Conservation (phyloP, 2,888 invertebrate genomes). For the Heteromyza rotundicornis region DNA sequence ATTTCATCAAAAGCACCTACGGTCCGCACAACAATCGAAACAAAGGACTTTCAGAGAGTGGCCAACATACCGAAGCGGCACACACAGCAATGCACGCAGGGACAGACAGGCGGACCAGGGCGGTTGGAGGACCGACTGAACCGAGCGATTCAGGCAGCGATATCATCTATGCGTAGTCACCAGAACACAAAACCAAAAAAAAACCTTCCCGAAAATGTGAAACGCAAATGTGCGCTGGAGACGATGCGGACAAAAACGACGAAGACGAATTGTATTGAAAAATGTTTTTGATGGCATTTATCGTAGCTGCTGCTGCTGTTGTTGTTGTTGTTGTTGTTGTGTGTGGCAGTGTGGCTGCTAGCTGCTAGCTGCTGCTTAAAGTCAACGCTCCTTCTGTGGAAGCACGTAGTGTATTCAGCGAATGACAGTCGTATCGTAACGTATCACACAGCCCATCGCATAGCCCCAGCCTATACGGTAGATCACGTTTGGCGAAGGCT, state of each 20-base stretch:
- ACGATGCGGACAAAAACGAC: constrained; percentile 17
- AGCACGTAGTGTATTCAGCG: constrained; percentile 55
- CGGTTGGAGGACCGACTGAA: not conserved
- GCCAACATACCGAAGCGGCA: not conserved
- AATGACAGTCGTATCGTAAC: constrained; percentile 28
- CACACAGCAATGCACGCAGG: not conserved
- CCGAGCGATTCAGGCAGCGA: not conserved
- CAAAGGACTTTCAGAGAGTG: not conserved
- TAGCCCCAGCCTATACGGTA: constrained; percentile 55
- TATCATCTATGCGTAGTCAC: constrained; percentile 1
- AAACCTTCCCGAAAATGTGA: not conserved
- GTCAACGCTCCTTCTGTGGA: constrained; percentile 61
- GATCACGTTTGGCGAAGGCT: constrained; percentile 61
- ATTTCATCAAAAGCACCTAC: constrained; percentile 1
- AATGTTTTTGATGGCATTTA: constrained; percentile 34
- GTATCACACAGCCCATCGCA: constrained; percentile 46
- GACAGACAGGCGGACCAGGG: constrained; percentile 1
- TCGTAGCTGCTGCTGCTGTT: constrained; percentile 12
- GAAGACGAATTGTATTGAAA: constrained; percentile 55
- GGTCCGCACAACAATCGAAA: not conserved
- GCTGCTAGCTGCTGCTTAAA: constrained; percentile 36
- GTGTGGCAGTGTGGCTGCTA: not conserved
- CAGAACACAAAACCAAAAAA: too few relatives aligned
- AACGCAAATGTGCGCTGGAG: constrained; percentile 3
- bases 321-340: constrained; percentile 12